A percentile compares a stretch with the other conserved stretches of the same genome.
phyloP scores from a whole-genome alignment of 64 coral and sea anemone genomes.

The Montipora foliosa region DNA sequence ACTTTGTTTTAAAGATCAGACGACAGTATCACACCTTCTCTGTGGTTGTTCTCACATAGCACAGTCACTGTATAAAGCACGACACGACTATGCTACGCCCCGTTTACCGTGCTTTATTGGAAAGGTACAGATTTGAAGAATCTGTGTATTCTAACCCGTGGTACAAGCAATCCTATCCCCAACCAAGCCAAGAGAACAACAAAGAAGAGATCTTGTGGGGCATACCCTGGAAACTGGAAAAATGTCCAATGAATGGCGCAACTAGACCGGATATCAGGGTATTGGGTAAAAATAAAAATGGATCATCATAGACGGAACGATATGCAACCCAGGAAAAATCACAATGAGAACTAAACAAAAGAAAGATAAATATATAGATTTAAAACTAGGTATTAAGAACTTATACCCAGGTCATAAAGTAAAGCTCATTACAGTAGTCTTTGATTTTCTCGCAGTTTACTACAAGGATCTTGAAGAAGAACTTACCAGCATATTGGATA shows the following conservation, averaged over 20 bases:
- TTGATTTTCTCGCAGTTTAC: neutral
- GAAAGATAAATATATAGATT: neutral
- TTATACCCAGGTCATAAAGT: neutral
- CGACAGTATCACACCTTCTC: slow-evolving; percentile 19
- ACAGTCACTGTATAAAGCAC: too few relatives aligned
- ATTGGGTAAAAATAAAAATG: too few relatives aligned
- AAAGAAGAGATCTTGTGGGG: neutral
- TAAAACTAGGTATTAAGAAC: neutral
- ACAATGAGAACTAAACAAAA: neutral
- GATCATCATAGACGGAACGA: too few relatives aligned
- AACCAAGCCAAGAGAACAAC: neutral
- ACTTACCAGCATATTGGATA: too few relatives aligned
- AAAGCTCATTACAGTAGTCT: neutral
- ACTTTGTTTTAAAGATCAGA: neutral
- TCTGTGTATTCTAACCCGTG: neutral
- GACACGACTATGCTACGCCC: neutral
- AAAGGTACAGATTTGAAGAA: neutral
- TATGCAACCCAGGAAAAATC: too few relatives aligned
- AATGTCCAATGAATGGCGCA: too few relatives aligned
- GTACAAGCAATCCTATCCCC: neutral
- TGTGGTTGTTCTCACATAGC: slow-evolving; percentile 11
- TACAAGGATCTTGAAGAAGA: neutral
- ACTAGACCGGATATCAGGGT: too few relatives aligned
- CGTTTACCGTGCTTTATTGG: neutral
- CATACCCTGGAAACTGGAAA: too few relatives aligned